Percentiles rank a stretch among this genome's conserved stretches.
phyloP scores from a whole-genome alignment of 2,113 vertebrate species.

The Poecile atricapillus region DNA sequence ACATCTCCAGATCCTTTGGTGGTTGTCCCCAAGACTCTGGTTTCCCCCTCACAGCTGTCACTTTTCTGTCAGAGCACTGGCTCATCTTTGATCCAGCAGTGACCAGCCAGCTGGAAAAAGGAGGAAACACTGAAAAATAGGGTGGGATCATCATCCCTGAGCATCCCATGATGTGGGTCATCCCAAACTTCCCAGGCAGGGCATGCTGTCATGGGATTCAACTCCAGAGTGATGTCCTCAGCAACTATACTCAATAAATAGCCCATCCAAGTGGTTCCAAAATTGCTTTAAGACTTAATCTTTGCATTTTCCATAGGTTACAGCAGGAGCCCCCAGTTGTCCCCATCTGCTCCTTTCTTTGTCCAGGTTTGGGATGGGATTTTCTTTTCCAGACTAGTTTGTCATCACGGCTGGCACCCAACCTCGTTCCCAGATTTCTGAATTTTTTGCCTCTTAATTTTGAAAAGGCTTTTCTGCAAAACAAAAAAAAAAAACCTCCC shows the following conservation, averaged over 20 bases:
- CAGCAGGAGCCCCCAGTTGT: neutral
- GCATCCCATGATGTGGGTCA: rapidly evolving
- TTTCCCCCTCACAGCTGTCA: neutral
- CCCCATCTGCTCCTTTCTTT: neutral
- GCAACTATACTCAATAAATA: neutral
- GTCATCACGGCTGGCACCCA: rapidly evolving
- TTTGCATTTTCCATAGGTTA: neutral
- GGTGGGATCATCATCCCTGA: neutral
- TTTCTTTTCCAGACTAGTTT: neutral
- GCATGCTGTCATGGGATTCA: neutral
- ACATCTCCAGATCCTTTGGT: neutral
- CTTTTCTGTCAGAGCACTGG: neutral
- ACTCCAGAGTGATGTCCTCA: neutral
- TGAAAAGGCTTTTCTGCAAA: neutral
- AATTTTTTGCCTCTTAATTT: neutral
- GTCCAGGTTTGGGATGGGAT: neutral
- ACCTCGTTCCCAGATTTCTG: neutral
- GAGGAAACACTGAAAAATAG: neutral
- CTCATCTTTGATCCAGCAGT: neutral
- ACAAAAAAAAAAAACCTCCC: neutral
- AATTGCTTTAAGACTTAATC: neutral
- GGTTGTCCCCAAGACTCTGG: neutral
- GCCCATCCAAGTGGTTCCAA: neutral
- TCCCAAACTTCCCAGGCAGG: neutral
- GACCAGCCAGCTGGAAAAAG: neutral